Base-by-base conservation (phyloP, 1,140 invertebrate genomes). In the Brachionus plicatilis region DNA sequence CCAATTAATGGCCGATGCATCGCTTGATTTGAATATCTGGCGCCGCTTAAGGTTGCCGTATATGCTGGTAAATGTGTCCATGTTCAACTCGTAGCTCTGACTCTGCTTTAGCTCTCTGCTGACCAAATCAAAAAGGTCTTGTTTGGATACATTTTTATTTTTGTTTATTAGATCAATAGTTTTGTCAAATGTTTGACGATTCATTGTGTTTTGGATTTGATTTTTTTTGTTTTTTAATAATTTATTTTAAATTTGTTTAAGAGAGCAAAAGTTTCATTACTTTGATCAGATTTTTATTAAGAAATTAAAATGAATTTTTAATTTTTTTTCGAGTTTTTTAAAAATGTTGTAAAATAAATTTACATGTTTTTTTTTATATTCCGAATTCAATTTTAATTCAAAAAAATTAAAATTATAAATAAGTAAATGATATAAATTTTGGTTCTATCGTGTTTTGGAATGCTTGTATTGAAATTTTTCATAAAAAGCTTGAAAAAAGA, bases 1-100 rank as follows among this genome's bases (percentile, higher is more conserved):
- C 79, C 79, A 82, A 65, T 65, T 82, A 17, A 82, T 65, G 20
- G 33, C 79, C 14, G 53, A 80, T 37, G 47, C 27, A 47, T 68
- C 53, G 43, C 20, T 65, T 37, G 79, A 65, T 47, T 82, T 82
- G 79, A 82, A 82, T 53, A 82, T 66, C 45, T 82, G 79, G 53
- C 79, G 79, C 17, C 79, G 50, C 17, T 68, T 60, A 1, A 82
- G 14, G 14, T 41, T 82, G 27, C 79, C 53, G 53, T 68, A 82
- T 9, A 82, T 82, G 53, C 79, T 82, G 1, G 79, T 82, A 45
- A 82, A 82, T 68, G 79, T 76, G 72, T 76, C 72, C 4, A 50
- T 5, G 27, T 12, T 24, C 45, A 76, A 50, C 1, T 76, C 43
- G 33, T 29, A 76, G 20, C 14, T 47, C 17, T 72, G 17, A 6